Evolutionary conservation across 2,797 vertebrate genomes (phyloP), one percentile per base, ranked within the genome.

Genomic region (Adrianichthys oophorus): DNA sequence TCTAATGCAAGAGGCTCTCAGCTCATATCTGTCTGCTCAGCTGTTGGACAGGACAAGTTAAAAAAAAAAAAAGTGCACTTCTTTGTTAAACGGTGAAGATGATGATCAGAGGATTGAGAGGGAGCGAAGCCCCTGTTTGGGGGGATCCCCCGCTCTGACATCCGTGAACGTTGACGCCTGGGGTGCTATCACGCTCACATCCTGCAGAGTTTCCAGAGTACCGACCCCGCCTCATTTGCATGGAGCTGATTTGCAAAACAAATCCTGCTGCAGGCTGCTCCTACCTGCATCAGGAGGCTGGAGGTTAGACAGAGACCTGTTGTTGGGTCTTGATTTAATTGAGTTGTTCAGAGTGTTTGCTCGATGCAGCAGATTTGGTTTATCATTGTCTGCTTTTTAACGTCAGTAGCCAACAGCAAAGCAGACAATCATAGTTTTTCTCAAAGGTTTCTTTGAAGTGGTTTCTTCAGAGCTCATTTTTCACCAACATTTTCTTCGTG

Each of bases 161-260:
- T 46, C 52, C 37, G 48, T 56, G 68, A 70, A 68, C 70, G 56
- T 60, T 4, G 15, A 51, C 14, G 78, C 76, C 74, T 78, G 26
- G 1, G 72, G 70, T 65, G 21, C 19, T 18, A 70, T 72, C 66
- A 73, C 13, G 46, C 56, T 62, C 46, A 59, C 54, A 52, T 61
- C 67, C 75, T 58, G 56, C 45, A 50, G 58, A n/a, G 13, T 60
- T 77, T 69, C 74, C 68, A 72, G 41, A 52, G 66, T 66, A 74
- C 67, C 7, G 49, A 0, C 5, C 14, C 24, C 53, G 65, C 7
- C 40, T 86, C 61, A 81, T 98, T 97, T 97, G 95, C 95, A 96
- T 97, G 76, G 87, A 37, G 32, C 32, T 37, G 65, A 94, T 97
- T 97, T 97, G 95, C 92, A 93, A 95, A 90, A 83, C 95, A 97